phyloP scores from a whole-genome alignment of 2,888 invertebrate species.

The Exephanes ischioxanthus region DNA sequence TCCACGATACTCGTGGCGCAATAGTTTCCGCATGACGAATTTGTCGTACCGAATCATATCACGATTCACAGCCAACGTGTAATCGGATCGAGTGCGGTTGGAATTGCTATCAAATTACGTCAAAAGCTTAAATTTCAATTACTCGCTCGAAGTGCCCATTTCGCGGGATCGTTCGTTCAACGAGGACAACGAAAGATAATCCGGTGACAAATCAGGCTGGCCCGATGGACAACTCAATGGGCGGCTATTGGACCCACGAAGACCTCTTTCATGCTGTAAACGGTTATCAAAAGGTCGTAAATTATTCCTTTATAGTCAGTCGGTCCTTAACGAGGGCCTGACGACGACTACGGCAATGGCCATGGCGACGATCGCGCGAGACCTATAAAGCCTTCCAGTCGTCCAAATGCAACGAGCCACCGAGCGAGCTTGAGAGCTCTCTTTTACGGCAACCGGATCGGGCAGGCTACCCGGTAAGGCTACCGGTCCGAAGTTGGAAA shows the following conservation, averaged over 20 bases:
- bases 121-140: neutral
- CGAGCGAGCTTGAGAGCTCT: conserved; percentile 12
- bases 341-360: conserved; percentile 36
- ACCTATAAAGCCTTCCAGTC: conserved; percentile 47
- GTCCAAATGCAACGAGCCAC: conserved; percentile 29
- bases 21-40: neutral
- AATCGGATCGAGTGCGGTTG: neutral
- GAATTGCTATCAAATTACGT: too few relatives aligned
- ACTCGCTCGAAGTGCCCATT: neutral
- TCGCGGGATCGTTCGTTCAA: neutral
- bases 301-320: conserved; percentile 54
- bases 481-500: neutral
- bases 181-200: conserved; percentile 1
- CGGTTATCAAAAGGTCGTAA: conserved; percentile 53
- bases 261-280: neutral
- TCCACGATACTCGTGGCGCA: neutral
- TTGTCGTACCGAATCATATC: neutral
- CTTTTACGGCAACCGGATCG: conserved; percentile 18
- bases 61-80: neutral
- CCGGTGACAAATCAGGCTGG: conserved; percentile 1
- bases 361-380: conserved; percentile 13
- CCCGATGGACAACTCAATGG: conserved; percentile 9
- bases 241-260: neutral
- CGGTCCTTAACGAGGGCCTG: conserved; percentile 34
- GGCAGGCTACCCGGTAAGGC: neutral